These are phyloP conservation scores for Pogonus chalceus DNA, from an alignment of 1,140 invertebrate genomes.

Conservation along the genomic window DNA sequence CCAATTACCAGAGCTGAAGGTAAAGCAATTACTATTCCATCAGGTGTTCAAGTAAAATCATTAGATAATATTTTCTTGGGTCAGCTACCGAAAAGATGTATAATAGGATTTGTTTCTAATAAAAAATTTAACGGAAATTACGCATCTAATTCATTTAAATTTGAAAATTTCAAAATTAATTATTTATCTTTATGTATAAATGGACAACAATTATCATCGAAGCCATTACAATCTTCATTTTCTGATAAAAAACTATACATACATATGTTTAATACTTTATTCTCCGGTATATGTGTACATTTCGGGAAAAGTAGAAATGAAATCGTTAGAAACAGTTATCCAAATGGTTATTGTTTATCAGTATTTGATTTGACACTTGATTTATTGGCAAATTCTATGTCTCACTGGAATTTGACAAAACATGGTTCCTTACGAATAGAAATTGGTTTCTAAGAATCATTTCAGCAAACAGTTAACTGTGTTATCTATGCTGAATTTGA, in stretches of 20 bases:
- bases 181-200: conserved; percentile 30
- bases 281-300: neutral
- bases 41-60: conserved; percentile 23
- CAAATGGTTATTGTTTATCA: conserved; percentile 22
- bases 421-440: conserved; percentile 25
- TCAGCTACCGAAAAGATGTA: too few species aligned
- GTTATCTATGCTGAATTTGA: conserved; percentile 30
- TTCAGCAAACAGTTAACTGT: conserved; percentile 24
- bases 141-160: conserved; percentile 33
- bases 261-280: neutral
- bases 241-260: too few species aligned
- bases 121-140: conserved; percentile 31
- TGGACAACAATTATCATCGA: conserved; percentile 22
- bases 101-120: conserved; percentile 34
- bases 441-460: conserved; percentile 21
- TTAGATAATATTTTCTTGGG: conserved; percentile 20
- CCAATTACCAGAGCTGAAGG: conserved; percentile 32
- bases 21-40: neutral
- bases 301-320: conserved; percentile 8
- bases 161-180: conserved; percentile 30
- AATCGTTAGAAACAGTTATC: conserved; percentile 16
- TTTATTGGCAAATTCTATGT: conserved; percentile 24
- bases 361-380: conserved; percentile 30
- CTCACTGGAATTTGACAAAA: conserved; percentile 29
- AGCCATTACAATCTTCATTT: conserved; percentile 20